Conservation (phyloP, 2,797 vertebrate genomes). For the Coregonus ussuriensis region DNA sequence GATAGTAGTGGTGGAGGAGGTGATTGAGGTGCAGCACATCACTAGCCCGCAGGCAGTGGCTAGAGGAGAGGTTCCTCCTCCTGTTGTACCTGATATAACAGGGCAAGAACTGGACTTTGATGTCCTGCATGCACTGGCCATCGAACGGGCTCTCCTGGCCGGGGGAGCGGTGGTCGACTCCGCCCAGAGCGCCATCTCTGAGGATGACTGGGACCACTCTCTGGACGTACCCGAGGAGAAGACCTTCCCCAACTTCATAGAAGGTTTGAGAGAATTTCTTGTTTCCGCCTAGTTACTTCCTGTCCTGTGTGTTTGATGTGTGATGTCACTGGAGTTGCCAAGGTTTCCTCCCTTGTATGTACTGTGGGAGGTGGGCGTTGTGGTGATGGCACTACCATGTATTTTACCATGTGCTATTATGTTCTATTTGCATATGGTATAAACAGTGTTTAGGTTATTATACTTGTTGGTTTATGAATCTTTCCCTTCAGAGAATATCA, state of each 20-base stretch:
- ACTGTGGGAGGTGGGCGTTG: conserved; percentile 61
- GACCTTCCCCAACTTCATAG: conserved; percentile 77
- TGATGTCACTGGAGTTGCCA: conserved; percentile 49
- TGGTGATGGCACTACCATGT: conserved; percentile 24
- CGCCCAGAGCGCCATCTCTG: conserved; percentile 32
- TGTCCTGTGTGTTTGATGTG: conserved; percentile 38
- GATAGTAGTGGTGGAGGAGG: conserved; percentile 82
- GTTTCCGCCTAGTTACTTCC: conserved; percentile 49
- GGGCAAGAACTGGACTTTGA: conserved; percentile 76
- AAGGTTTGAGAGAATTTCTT: conserved; percentile 68
- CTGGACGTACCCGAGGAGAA: conserved; percentile 74
- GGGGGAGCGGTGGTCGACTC: not conserved
- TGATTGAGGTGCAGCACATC: conserved; percentile 78
- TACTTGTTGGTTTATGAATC: not conserved
- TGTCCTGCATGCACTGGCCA: conserved; percentile 73
- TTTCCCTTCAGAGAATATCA: not conserved
- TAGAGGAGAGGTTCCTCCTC: conserved; percentile 53
- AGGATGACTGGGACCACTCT: conserved; percentile 76
- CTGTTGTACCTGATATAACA: conserved; percentile 43
- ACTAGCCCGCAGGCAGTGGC: conserved; percentile 48
- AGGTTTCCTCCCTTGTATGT: conserved; percentile 54
- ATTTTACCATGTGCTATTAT: conserved; percentile 9
- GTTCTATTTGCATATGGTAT: not conserved
- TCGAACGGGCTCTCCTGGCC: conserved; percentile 64
- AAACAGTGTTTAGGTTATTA: conserved; percentile 1